These are phyloP conservation scores for Psittacus erithacus DNA, from an alignment of 2,113 vertebrate species.

Conservation along the genomic window DNA sequence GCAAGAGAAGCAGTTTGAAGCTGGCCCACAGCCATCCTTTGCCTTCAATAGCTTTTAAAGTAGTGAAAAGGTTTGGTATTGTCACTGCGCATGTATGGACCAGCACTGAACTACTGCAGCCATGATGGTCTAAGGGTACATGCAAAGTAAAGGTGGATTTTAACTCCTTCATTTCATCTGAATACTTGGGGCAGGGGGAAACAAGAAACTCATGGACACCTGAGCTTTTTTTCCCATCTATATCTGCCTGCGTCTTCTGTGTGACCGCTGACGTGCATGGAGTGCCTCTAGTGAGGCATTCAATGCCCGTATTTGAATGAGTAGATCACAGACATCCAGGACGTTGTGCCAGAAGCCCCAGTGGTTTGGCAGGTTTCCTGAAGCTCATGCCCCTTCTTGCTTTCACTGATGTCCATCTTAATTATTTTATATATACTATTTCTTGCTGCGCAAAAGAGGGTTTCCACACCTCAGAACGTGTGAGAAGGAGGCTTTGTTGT, in stretches of 20 bases:
- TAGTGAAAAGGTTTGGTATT: neutral
- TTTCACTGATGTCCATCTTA: constrained; percentile 44
- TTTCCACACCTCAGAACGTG: neutral
- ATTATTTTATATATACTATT: neutral
- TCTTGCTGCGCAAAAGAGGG: neutral
- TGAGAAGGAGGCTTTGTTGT: constrained; percentile 43
- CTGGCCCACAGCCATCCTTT: neutral
- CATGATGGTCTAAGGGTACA: neutral
- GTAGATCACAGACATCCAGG: neutral
- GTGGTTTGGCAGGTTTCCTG: neutral
- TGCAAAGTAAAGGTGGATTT: neutral
- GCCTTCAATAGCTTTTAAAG: neutral
- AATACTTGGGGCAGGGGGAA: neutral
- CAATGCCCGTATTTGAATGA: neutral
- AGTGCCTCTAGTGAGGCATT: neutral
- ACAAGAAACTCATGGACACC: neutral
- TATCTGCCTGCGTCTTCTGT: neutral
- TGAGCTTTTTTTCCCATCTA: neutral
- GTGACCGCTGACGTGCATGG: neutral
- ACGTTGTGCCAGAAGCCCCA: constrained; percentile 41
- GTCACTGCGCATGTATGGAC: neutral
- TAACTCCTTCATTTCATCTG: neutral
- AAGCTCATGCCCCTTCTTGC: constrained; percentile 49
- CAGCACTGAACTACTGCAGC: neutral
- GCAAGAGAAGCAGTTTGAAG: neutral